Percentiles rank a stretch among this genome's conserved stretches.
phyloP scores from a whole-genome alignment of 2,888 invertebrate species.

The Caenorhabditis becei region DNA sequence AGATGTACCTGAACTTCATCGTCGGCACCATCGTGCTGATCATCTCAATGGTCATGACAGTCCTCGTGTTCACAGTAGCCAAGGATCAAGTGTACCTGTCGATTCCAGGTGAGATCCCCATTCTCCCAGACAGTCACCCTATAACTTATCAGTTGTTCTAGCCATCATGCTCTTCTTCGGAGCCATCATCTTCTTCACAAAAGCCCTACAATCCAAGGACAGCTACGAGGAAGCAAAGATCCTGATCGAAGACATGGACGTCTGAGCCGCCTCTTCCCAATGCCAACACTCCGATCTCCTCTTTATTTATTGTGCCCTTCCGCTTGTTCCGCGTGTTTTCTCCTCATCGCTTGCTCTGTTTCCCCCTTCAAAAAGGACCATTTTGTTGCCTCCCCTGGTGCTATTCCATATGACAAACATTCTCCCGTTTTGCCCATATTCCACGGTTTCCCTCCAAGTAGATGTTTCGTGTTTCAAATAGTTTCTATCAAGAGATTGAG shows the following conservation, averaged over 20 bases:
- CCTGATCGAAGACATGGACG: slow-evolving; percentile 58
- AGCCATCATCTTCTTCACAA: slow-evolving; percentile 63
- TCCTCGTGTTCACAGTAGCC: slow-evolving; percentile 50
- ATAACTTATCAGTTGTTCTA: slow-evolving; percentile 11
- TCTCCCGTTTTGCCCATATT: slow-evolving; percentile 35
- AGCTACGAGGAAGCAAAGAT: slow-evolving; percentile 62
- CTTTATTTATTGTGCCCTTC: slow-evolving; percentile 38
- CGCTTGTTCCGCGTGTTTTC: background rate
- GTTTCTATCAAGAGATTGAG: slow-evolving; percentile 3
- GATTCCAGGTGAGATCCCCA: slow-evolving; percentile 49
- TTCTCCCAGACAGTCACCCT: background rate
- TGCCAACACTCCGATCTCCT: slow-evolving; percentile 7
- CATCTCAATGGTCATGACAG: slow-evolving; percentile 50
- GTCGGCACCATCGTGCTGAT: slow-evolving; percentile 54
- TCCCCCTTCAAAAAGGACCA: slow-evolving; percentile 4
- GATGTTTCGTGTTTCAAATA: background rate
- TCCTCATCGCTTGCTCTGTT: slow-evolving; percentile 13
- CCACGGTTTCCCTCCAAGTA: slow-evolving; percentile 13
- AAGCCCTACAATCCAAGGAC: slow-evolving; percentile 61
- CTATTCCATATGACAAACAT: slow-evolving; percentile 48
- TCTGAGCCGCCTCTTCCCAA: slow-evolving; percentile 18
- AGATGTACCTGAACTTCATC: slow-evolving; percentile 57
- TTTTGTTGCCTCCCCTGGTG: slow-evolving; percentile 37
- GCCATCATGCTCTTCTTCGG: slow-evolving; percentile 62
- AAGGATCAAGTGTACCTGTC: slow-evolving; percentile 60